A percentile compares a stretch with the other conserved stretches of the same genome.
Conservation (phyloP, 2,797 vertebrate species). For the Lindbergichthys nudifrons region DNA sequence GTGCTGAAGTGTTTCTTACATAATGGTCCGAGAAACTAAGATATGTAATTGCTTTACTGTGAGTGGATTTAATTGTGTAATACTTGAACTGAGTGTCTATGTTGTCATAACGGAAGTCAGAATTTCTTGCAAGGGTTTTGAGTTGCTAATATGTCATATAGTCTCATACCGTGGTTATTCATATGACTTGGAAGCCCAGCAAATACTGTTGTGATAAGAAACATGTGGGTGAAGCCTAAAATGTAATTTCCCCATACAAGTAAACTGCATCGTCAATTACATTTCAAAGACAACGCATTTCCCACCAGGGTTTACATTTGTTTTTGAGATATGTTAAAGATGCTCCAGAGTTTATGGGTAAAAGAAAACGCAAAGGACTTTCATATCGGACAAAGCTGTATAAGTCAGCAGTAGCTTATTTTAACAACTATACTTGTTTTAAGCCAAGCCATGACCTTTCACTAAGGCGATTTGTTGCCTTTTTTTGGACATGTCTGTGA, state of each 20-base stretch:
- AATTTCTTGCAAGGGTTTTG: constrained; percentile 13
- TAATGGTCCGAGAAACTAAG: constrained; percentile 13
- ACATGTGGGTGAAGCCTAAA: neutral
- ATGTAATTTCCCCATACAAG: neutral
- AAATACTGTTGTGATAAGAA: neutral
- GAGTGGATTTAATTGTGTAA: neutral
- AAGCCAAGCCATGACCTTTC: no score
- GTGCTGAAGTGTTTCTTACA: constrained; percentile 8
- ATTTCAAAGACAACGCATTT: no score
- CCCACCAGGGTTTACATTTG: no score
- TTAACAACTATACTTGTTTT: no score
- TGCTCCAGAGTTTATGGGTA: no score
- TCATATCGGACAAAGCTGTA: no score
- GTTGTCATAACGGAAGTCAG: neutral
- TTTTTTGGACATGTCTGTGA: neutral
- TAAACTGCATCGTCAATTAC: no score
- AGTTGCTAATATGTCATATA: neutral
- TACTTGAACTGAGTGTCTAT: neutral
- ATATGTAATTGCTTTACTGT: neutral
- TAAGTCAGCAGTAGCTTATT: no score
- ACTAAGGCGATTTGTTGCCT: no score
- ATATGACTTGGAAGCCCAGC: constrained; percentile 7
- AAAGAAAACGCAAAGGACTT: no score
- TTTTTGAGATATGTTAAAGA: no score
- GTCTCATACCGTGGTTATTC: neutral